Base-by-base conservation (phyloP, 2,797 vertebrate genomes). In the Craterocephalus amniculus region DNA sequence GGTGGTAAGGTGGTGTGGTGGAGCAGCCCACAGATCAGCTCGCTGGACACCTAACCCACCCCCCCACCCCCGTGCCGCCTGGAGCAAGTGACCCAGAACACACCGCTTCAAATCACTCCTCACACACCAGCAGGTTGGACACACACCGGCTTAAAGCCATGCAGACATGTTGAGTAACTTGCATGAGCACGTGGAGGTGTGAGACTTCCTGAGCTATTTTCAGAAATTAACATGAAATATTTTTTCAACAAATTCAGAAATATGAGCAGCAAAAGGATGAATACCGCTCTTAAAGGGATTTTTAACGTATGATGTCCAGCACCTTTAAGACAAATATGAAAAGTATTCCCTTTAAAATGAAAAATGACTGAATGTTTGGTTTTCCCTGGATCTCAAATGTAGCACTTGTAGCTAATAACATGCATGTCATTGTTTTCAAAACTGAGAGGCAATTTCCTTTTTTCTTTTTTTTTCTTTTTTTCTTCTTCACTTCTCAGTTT, bases 1-100 rank as follows among this genome's bases (percentile, higher is more conserved):
- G 83, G 64, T 88, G 88, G 89, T 76, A 78, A 93, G 90, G 91
- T 91, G 91, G 89, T 91, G 91, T 91, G 91, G 89, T 89, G 85
- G 86, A 91, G 87, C 90, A 83, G 70, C 84, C 80, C 65, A 83
- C 75, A 87, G 82, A 89, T 90, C 86, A 88, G 80, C 70, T 20
- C 57, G 67, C 72, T 70, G 89, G 90, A 91, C 88, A 92, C 91
- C 91, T 92, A 88, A 79, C 68, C 72, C 43, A n/a, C n/a, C n/a
- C n/a, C n/a, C n/a, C n/a, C n/a, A n/a, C n/a, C n/a, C n/a, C n/a
- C n/a, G n/a, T n/a, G n/a, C n/a, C n/a, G n/a, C 77, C 79, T 75
- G 75, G 24, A 84, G 78, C 74, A 72, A 84, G 54, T 87, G 83
- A 91, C 87, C 90, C 88, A 22, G 70, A 91, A 86, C 83, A 73